Evolutionary conservation across 2,888 invertebrate species (phyloP).

Genomic region (Malthinus seriepunctatus): DNA sequence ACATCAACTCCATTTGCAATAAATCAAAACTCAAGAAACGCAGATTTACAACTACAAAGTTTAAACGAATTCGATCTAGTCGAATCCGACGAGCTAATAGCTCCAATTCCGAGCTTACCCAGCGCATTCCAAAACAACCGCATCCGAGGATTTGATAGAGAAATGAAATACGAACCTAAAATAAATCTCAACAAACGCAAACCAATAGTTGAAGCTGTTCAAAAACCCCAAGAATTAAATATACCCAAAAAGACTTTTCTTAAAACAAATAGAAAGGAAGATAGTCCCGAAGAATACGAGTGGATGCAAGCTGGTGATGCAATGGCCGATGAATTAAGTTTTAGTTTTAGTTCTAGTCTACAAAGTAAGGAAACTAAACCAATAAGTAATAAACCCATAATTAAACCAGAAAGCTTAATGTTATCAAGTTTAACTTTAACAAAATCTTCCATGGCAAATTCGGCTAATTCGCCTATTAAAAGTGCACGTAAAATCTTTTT

Average conservation of each 20-base stretch:
- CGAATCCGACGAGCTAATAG: slow-evolving; percentile 64
- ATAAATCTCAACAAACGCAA: slow-evolving; percentile 53
- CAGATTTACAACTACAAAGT: neutral
- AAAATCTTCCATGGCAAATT: slow-evolving; percentile 21
- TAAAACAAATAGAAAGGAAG: slow-evolving; percentile 41
- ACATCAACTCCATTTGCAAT: too few relatives aligned
- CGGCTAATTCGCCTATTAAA: slow-evolving; percentile 44
- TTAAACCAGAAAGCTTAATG: slow-evolving; percentile 9
- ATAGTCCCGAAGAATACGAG: slow-evolving; percentile 60
- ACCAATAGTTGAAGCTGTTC: slow-evolving; percentile 35
- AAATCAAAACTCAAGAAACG: neutral
- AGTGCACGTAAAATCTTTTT: slow-evolving; percentile 57
- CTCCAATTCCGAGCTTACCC: slow-evolving; percentile 67
- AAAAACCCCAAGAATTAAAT: neutral
- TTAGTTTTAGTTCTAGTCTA: slow-evolving; percentile 60
- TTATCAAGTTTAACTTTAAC: slow-evolving; percentile 38
- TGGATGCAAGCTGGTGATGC: slow-evolving; percentile 67
- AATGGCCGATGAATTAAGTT: slow-evolving; percentile 65
- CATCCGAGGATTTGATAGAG: slow-evolving; percentile 56
- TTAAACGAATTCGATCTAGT: slow-evolving; percentile 73
- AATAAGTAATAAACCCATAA: neutral
- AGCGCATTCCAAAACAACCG: slow-evolving; percentile 54
- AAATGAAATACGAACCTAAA: slow-evolving; percentile 58
- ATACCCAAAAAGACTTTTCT: slow-evolving; percentile 40
- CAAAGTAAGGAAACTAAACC: slow-evolving; percentile 49